Percentiles rank a stretch among this genome's conserved stretches.
These are phyloP conservation scores for Venustoraphidia nigricollis DNA, from an alignment of 2,888 invertebrate species.

Conservation along the genomic window DNA sequence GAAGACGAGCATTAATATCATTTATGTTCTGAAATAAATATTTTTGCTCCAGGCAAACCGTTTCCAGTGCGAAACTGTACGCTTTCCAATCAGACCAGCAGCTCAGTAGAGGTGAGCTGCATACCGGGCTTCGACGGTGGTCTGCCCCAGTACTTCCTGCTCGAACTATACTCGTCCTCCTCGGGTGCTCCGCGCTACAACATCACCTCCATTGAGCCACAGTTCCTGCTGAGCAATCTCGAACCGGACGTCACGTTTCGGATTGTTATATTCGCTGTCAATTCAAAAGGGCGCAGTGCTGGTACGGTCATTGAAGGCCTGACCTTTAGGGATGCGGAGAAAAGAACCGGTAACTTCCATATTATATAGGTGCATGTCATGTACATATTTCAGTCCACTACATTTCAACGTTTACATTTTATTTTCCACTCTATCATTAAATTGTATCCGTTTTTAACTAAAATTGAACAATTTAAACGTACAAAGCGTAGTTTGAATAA, in stretches of 20 bases:
- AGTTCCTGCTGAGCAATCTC: slow-evolving; percentile 61
- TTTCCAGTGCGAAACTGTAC: slow-evolving; percentile 75
- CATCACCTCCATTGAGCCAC: slow-evolving; percentile 45
- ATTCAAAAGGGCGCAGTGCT: slow-evolving; percentile 66
- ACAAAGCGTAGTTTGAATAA: too few species aligned
- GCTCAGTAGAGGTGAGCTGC: slow-evolving; percentile 62
- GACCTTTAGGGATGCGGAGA: slow-evolving; percentile 64
- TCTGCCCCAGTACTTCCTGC: slow-evolving; percentile 69
- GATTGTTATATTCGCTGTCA: slow-evolving; percentile 61
- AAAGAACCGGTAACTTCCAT: slow-evolving; percentile 44
- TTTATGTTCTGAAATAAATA: too few species aligned
- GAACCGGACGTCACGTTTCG: slow-evolving; percentile 67
- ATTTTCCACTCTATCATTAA: too few species aligned
- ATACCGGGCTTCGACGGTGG: slow-evolving; percentile 79
- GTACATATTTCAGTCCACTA: too few species aligned
- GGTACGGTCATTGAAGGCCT: slow-evolving; percentile 59
- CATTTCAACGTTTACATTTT: too few species aligned
- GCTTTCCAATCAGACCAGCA: slow-evolving; percentile 70
- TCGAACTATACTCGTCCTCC: slow-evolving; percentile 51
- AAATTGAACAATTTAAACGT: too few species aligned
- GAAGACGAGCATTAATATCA: too few species aligned
- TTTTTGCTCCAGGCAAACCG: slow-evolving; percentile 51
- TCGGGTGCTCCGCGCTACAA: slow-evolving; percentile 36
- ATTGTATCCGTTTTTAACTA: too few species aligned
- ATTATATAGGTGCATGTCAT: background rate